Base-by-base conservation (phyloP, 1,140 invertebrate genomes). In the Drosophila azteca region DNA sequence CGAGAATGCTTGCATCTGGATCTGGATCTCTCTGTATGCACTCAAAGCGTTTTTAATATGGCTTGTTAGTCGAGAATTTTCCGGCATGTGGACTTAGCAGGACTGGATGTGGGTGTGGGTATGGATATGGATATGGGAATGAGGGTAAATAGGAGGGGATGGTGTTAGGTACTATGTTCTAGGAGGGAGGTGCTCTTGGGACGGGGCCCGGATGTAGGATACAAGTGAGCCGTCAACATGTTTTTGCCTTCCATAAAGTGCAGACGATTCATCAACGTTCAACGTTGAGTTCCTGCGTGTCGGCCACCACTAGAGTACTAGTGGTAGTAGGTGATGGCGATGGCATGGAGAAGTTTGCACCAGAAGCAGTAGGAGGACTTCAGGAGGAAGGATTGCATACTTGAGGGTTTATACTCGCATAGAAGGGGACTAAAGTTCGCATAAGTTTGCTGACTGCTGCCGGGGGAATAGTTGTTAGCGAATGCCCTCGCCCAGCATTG, bases 261-360 rank as follows among this genome's bases (percentile, higher is more conserved):
- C 81, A 60, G 64, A 64, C 82, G 74, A 85, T 85, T 76, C 81
- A 85, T 85, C 81, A 85, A 87, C 82, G 82, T 74, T 74, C 60
- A 77, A 76, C 61, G 51, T 68, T 39, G 45, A 54, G 46, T 45
- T 68, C n/a, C 66, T 57, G 64, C 63, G 41, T 6, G 44, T 31
- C 29, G 29, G 29, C 29, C 8, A 29, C 24, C 1, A 0, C 24
- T 26, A 26, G 24, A 26, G 24, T 26, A 26, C 3, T 26, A 26
- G 3, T 26, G 3, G 24, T 26, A 5, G 24, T 20, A 20, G 17
- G 0, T 20, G 24, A 24, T 0, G 24, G 24, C 24, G 24, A 24
- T 24, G 24, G 24, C 24, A 24, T 4, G 24, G 24, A 24, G 24
- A 24, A 24, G 24, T 24, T 24, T 24, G 24, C 24, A 24, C 24